These are phyloP conservation scores for Spodoptera littoralis DNA, from an alignment of 2,888 invertebrate species.

Conservation along the genomic window DNA sequence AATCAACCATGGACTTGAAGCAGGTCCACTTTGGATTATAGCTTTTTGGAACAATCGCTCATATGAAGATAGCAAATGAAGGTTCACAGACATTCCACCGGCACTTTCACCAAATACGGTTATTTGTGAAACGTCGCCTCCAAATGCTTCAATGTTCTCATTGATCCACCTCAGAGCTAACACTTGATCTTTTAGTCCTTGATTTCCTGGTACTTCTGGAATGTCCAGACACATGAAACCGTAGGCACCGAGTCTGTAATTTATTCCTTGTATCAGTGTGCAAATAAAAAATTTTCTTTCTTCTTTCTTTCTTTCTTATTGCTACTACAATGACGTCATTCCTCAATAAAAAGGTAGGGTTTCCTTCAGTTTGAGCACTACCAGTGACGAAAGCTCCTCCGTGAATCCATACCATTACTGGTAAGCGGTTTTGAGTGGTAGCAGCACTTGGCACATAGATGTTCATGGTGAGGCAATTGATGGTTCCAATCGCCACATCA, in stretches of 20 bases:
- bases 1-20: constrained; percentile 9
- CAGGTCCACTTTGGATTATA: constrained; percentile 44
- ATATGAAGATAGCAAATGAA: constrained; percentile 30
- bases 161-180: constrained; percentile 65
- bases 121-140: constrained; percentile 56
- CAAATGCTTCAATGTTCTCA: constrained; percentile 62
- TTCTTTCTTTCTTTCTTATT: too few relatives aligned
- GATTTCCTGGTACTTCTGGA: constrained; percentile 64
- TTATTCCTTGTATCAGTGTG: too few relatives aligned
- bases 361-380: not conserved
- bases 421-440: constrained; percentile 17
- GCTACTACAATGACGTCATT: constrained; percentile 36
- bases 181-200: constrained; percentile 65
- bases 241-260: constrained; percentile 48
- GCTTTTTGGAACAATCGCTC: constrained; percentile 40
- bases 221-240: constrained; percentile 60
- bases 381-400: constrained; percentile 30
- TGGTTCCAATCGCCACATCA: constrained; percentile 26
- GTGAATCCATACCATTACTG: constrained; percentile 40
- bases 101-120: constrained; percentile 64
- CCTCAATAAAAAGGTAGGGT: constrained; percentile 18
- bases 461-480: constrained; percentile 54
- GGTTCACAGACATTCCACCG: constrained; percentile 53
- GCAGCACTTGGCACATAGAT: constrained; percentile 54
- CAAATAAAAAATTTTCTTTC: too few relatives aligned